Conservation (phyloP, 1,140 invertebrate genomes). For the Heterodera schachtii region DNA sequence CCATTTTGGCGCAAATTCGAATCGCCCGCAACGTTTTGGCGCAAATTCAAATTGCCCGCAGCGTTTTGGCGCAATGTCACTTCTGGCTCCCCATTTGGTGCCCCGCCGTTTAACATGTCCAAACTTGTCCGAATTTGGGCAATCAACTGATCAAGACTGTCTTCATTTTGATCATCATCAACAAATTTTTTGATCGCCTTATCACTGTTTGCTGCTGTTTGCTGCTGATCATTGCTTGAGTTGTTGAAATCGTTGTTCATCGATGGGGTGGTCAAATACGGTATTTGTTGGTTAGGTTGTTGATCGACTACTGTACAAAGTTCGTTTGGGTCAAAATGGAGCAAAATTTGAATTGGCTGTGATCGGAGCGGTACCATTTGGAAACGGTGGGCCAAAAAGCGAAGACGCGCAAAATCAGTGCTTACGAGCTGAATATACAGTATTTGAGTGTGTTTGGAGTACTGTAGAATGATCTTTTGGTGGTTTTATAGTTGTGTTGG, state of each 20-base stretch:
- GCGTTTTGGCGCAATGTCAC: background rate
- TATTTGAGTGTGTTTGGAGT: no score
- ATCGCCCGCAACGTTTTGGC: background rate
- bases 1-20: background rate
- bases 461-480: no score
- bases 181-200: background rate
- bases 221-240: no score
- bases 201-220: background rate
- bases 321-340: constrained; percentile 19
- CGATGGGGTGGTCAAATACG: no score
- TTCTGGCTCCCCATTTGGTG: background rate
- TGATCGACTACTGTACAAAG: background rate
- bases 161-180: background rate
- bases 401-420: constrained; percentile 11
- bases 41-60: background rate
- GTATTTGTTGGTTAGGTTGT: no score
- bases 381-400: constrained; percentile 7
- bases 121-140: constrained; percentile 2
- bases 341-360: constrained; percentile 20
- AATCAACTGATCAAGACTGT: background rate
- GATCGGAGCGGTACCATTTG: background rate
- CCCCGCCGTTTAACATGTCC: background rate
- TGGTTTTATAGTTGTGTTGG: no score
- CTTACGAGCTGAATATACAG: background rate
- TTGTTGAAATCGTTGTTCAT: background rate